phyloP scores from a whole-genome alignment of 2,797 vertebrate genomes.

The Chelmon rostratus region DNA sequence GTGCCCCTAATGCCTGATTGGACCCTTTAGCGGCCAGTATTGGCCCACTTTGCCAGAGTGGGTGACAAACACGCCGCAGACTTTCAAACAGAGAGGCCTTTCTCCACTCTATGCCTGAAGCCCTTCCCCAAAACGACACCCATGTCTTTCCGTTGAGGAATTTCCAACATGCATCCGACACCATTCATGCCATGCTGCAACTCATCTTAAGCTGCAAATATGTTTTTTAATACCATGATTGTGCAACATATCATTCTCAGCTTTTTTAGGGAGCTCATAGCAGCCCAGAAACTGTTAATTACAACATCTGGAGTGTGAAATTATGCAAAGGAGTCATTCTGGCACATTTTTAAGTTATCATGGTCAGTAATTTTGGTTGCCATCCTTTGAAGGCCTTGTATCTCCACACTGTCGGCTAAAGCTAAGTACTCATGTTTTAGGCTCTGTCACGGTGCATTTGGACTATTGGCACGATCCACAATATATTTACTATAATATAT shows the following conservation, averaged over 20 bases:
- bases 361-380: constrained; percentile 7
- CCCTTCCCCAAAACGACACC: constrained; percentile 56
- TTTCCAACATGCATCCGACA: constrained; percentile 38
- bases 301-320: constrained; percentile 36
- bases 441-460: constrained; percentile 12
- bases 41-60: constrained; percentile 60
- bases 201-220: constrained; percentile 63
- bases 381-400: neutral
- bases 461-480: neutral
- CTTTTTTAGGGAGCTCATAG: constrained; percentile 43
- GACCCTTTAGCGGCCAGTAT: constrained; percentile 77
- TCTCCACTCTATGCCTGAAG: constrained; percentile 82
- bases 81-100: constrained; percentile 81
- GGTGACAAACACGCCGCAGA: constrained; percentile 70
- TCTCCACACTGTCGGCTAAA: constrained; percentile 1
- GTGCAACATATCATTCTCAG: constrained; percentile 50
- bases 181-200: constrained; percentile 62
- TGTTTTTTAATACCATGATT: constrained; percentile 54
- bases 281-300: constrained; percentile 32
- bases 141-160: constrained; percentile 56
- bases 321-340: constrained; percentile 45
- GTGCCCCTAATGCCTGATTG: constrained; percentile 60
- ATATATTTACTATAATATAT: too few relatives aligned
- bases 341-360: constrained; percentile 14
- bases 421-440: neutral